A percentile compares a stretch with the other conserved stretches of the same genome.
These are phyloP conservation scores for Dromas ardeola DNA, from an alignment of 2,113 vertebrate genomes.

Conservation along the genomic window DNA sequence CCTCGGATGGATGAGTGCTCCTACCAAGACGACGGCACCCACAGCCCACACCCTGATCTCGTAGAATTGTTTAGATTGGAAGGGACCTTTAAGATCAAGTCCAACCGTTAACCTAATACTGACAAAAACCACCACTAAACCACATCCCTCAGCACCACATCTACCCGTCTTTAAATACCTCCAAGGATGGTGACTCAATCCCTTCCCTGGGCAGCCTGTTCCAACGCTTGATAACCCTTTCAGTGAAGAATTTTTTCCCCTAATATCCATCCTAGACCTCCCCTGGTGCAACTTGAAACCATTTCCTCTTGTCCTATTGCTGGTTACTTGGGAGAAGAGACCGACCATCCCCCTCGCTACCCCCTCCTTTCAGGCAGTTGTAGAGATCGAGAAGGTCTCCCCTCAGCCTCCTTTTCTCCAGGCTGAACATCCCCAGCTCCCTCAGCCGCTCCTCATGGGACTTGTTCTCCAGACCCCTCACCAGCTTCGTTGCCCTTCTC, in stretches of 20 bases:
- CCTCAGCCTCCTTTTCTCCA: too few species aligned
- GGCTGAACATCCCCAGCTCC: too few species aligned
- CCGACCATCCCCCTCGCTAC: too few species aligned
- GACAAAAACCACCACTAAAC: not conserved
- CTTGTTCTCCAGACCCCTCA: too few species aligned
- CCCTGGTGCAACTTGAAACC: not conserved
- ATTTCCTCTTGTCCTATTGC: too few species aligned
- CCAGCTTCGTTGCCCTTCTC: too few species aligned
- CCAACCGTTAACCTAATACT: too few species aligned
- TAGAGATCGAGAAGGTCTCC: too few species aligned
- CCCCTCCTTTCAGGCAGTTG: too few species aligned
- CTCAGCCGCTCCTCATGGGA: too few species aligned
- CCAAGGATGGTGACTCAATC: not conserved
- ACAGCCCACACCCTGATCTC: not conserved
- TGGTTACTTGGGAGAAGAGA: too few species aligned
- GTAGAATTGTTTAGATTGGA: not conserved
- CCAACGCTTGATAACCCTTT: not conserved
- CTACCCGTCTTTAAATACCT: not conserved
- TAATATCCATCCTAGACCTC: not conserved
- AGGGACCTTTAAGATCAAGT: not conserved
- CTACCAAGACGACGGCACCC: accelerated
- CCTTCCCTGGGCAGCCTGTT: not conserved
- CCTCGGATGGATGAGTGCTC: not conserved
- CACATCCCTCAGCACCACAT: not conserved
- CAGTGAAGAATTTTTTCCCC: not conserved